Evolutionary conservation across 37 sponge, comb jelly and placozoan species (phyloP), one percentile per base, ranked within the genome.

Genomic region (Halisarca cf. caerulea): DNA sequence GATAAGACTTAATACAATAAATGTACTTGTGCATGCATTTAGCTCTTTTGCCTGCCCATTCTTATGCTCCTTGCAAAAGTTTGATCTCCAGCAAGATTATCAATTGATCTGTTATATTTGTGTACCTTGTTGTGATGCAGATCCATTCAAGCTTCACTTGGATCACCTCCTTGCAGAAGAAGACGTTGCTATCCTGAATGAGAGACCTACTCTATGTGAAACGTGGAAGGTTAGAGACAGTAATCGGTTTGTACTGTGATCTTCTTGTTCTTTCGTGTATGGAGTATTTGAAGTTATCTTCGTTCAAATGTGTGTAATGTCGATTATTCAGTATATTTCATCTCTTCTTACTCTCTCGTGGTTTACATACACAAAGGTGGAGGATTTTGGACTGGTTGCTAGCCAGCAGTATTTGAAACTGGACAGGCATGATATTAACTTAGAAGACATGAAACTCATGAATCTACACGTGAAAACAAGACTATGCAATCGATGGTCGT

Each of bases 101-200:
- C n/a, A n/a, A n/a, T n/a, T n/a, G n/a, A n/a, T n/a, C n/a, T n/a
- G n/a, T n/a, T n/a, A n/a, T n/a, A n/a, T n/a, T n/a, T 47, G 51
- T 47, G 51, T 47, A 11, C 11, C 11, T 51, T 35, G 23, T 84
- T 7, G 69, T 39, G 30, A 38, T 58, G 41, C 58, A 87, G 91
- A 91, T 79, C 91, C 91, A 1, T 91, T 91, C 81, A 28, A 23
- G 15, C 66, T 70, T 14, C 91, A 91, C 64, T 34, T 91, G 71
- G 91, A 91, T 18, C 61, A 69, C 35, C 69, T 61, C 30, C 84
- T 91, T 6, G 79, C 78, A 39, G 77, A 75, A 2, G 70, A 87
- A 20, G 89, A 91, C 43, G 54, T 87, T 27, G 40, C 39, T 4
- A 15, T 0, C 0, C 85, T 91, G 25, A 24, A 64, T 41, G n/a